phyloP scores from a whole-genome alignment of 1,140 invertebrate genomes.

The Drosophila fuyamai region DNA sequence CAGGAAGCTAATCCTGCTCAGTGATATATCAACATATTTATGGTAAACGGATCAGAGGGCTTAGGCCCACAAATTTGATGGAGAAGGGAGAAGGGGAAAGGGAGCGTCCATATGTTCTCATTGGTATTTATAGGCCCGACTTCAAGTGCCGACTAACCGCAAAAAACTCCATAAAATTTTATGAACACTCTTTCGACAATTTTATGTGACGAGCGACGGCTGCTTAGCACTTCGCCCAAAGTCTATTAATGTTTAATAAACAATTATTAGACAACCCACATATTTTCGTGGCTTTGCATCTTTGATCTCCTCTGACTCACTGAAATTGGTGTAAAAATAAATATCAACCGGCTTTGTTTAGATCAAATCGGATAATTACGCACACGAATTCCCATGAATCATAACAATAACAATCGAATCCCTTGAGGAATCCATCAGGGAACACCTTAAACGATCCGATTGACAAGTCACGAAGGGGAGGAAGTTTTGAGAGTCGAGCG shows the following conservation, averaged over 20 bases:
- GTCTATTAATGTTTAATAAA: constrained; percentile 79
- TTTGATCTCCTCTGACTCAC: constrained; percentile 54
- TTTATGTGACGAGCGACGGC: constrained; percentile 53
- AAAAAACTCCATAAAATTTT: constrained; percentile 63
- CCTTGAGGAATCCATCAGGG: constrained; percentile 60
- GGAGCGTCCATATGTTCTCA: constrained; percentile 57
- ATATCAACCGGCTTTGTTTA: constrained; percentile 54
- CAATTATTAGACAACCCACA: constrained; percentile 78
- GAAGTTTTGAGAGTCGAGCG: not conserved
- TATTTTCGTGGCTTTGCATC: constrained; percentile 8
- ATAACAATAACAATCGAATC: constrained; percentile 77
- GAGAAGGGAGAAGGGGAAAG: not conserved
- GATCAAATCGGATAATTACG: constrained; percentile 53
- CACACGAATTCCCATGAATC: constrained; percentile 73
- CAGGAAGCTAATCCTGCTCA: constrained; percentile 82
- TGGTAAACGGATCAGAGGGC: constrained; percentile 79
- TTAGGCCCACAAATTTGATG: constrained; percentile 40
- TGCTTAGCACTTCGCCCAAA: constrained; percentile 64
- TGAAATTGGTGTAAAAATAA: constrained; percentile 50
- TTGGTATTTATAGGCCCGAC: constrained; percentile 31
- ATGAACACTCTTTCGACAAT: constrained; percentile 56
- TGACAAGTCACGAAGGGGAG: constrained; percentile 18
- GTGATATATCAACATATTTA: constrained; percentile 83
- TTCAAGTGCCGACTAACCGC: constrained; percentile 17
- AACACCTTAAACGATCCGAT: constrained; percentile 21